Conservation (phyloP, 2,113 vertebrate species). For the Sphaerodactylus townsendi region DNA sequence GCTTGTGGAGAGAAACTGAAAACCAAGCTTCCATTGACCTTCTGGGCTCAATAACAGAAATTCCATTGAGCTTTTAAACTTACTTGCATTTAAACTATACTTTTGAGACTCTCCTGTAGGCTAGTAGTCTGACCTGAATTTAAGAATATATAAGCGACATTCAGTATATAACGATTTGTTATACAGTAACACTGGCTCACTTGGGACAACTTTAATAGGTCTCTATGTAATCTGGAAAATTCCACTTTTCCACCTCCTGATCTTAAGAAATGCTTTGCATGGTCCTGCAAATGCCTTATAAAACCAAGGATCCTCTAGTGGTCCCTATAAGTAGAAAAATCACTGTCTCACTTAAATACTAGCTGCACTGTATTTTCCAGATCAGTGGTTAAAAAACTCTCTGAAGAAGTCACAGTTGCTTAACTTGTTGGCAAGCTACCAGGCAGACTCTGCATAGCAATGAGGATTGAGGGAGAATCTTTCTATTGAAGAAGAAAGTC, state of each 20-base stretch:
- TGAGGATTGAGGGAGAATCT: not conserved
- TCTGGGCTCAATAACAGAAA: slow-evolving; percentile 34
- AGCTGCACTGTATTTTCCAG: slow-evolving; percentile 10
- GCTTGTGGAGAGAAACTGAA: slow-evolving; percentile 12
- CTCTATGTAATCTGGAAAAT: not conserved
- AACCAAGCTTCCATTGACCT: slow-evolving; percentile 28
- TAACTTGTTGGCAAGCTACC: not conserved
- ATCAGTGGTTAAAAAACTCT: slow-evolving; percentile 11
- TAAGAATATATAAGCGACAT: slow-evolving; percentile 33
- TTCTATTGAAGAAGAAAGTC: not conserved
- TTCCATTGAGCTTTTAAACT: slow-evolving; percentile 13
- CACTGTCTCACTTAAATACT: slow-evolving; percentile 24
- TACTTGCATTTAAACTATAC: slow-evolving; percentile 21
- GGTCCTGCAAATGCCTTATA: slow-evolving; percentile 2
- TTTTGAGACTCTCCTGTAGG: slow-evolving; percentile 3
- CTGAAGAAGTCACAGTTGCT: slow-evolving; percentile 27
- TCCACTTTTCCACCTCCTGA: slow-evolving; percentile 40
- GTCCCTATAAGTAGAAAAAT: not conserved
- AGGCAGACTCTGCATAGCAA: not conserved
- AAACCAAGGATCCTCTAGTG: slow-evolving; percentile 32
- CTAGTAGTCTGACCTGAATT: slow-evolving; percentile 41
- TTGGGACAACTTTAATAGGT: slow-evolving; percentile 13
- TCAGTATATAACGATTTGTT: slow-evolving; percentile 38
- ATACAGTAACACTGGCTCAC: not conserved
- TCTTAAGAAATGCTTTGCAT: slow-evolving; percentile 18